Evolutionary conservation across 2,888 invertebrate species (phyloP).

Genomic region (Anoplius nigerrimus): DNA sequence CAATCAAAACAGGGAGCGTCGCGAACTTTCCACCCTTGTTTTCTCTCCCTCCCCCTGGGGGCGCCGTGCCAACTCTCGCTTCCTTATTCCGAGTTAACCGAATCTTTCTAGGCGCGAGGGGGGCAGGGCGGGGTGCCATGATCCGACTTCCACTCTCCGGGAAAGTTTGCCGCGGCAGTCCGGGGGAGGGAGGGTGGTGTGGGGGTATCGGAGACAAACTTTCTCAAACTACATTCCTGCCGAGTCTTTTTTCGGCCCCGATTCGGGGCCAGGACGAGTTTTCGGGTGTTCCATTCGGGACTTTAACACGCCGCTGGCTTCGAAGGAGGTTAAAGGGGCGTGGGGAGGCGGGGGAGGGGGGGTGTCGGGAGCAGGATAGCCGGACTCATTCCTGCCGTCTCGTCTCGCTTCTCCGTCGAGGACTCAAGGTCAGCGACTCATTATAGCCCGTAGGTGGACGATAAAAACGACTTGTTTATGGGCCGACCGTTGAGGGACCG

Average conservation of each 20-base stretch:
- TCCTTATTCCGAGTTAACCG: conserved; percentile 8
- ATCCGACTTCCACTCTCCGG: background rate
- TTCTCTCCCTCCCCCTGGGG: background rate
- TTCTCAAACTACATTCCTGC: conserved; percentile 9
- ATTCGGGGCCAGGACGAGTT: background rate
- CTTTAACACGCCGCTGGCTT: too few relatives aligned
- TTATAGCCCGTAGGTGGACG: conserved; percentile 42
- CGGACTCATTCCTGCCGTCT: too few relatives aligned
- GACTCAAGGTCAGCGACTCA: conserved; percentile 54
- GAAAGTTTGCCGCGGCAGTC: conserved; percentile 3
- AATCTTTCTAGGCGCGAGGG: background rate
- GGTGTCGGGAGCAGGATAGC: too few relatives aligned
- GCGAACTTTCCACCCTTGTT: background rate
- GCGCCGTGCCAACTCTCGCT: background rate
- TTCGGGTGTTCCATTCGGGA: too few relatives aligned
- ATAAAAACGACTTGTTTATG: conserved; percentile 58
- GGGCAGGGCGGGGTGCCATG: background rate
- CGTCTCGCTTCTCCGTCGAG: background rate
- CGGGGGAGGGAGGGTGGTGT: too few relatives aligned
- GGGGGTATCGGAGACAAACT: conserved; percentile 1
- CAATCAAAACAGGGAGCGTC: background rate
- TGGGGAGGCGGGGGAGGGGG: too few relatives aligned
- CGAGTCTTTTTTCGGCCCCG: conserved; percentile 4
- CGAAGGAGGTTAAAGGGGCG: too few relatives aligned
- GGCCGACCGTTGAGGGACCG: conserved; percentile 37